Base-by-base conservation (phyloP, 1,140 invertebrate genomes). In the Drosophila biarmipes region DNA sequence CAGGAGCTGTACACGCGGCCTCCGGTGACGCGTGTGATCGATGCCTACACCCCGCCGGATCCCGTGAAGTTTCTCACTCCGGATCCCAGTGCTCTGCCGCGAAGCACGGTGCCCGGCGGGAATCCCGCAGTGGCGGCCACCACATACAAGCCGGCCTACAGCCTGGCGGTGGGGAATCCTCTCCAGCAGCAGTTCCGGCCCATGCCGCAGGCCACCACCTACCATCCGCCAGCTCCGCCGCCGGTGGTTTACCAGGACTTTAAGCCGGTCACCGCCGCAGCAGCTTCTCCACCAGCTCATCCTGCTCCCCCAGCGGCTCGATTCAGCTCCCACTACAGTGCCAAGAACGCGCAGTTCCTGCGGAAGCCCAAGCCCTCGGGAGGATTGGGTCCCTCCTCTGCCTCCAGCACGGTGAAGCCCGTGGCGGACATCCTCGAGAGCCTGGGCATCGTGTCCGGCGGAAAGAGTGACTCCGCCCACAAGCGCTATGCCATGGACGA, bases 1-100 rank as follows among this genome's bases (percentile, higher is more conserved):
- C 91, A 92, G 77, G 91, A 92, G 64, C 78, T 92, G 49, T 92
- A 91, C 48, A 92, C 87, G 1, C 85, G 90, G 0, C 89, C 85
- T 0, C 91, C 91, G 0, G 90, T 92, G 3, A 92, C 91, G 1
- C 78, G 85, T 6, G 91, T 92, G 7, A 89, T 92, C 19, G 90
- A 91, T 37, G 76, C 66, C 11, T 91, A 91, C 45, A 78, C 90
- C 0, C 80, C 87, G 6, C 90, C 84, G 0, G 73, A 90, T 49
- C 90, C 90, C 0, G 81, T 91, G 2, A 91, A 91, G 46, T 91
- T 91, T 10, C 48, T 90, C 0, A 91, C 90, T 0, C 72, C 90
- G 35, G 90, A 90, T 72, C 81, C 82, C 6, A 82, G 66, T 14
- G 74, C 84, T 0, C 12, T 71, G 49, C 78, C 82, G 0, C 45